A percentile compares a stretch with the other conserved stretches of the same genome.
Evolutionary conservation across 1,140 invertebrate species (phyloP).

Genomic region (Dolichoris vasculosae): DNA sequence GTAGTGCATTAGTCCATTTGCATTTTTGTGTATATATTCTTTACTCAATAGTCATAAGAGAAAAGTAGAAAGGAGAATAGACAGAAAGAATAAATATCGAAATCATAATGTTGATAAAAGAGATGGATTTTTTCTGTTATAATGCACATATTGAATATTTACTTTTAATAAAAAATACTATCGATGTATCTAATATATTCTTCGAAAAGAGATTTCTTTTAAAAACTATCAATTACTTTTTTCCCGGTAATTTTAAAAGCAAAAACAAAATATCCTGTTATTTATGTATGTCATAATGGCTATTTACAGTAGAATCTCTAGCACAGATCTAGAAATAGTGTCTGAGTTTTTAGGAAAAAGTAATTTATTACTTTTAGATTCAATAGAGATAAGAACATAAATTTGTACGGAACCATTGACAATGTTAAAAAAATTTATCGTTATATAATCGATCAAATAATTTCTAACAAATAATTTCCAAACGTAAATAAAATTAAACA

Average conservation of each 20-base stretch:
- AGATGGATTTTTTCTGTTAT: neutral
- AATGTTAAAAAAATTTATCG: no score
- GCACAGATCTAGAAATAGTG: neutral
- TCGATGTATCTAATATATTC: no score
- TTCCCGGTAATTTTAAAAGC: neutral
- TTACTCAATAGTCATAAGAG: neutral
- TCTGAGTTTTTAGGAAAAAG: neutral
- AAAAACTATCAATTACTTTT: neutral
- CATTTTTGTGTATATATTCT: neutral
- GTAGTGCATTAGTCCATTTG: constrained; percentile 28
- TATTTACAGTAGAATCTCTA: neutral
- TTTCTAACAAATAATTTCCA: neutral
- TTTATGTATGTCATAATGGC: neutral
- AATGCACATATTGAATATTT: neutral
- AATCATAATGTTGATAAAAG: neutral
- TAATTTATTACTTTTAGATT: neutral
- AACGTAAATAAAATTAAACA: neutral
- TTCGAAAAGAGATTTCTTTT: neutral
- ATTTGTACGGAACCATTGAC: no score
- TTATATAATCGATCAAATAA: no score
- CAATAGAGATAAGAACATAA: neutral
- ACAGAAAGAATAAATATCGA: neutral
- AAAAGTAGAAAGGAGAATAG: neutral
- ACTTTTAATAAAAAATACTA: no score
- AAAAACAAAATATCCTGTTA: neutral